Evolutionary conservation across 2,888 invertebrate genomes (phyloP).

Genomic region (Erebia palarica): DNA sequence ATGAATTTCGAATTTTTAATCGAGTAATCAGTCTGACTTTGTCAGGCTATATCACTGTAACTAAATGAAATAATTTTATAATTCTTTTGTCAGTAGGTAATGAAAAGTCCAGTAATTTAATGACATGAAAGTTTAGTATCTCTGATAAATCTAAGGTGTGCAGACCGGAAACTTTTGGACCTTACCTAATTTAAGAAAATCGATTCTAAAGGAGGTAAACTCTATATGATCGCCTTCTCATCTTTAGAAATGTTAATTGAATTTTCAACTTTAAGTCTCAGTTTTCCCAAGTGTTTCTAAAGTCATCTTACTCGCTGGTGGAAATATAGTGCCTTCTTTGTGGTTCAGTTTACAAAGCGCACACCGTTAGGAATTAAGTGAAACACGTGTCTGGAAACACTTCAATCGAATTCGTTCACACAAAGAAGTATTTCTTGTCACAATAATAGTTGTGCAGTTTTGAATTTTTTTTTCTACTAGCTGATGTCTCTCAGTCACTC

Average conservation of each 20-base stretch:
- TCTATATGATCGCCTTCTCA: too few relatives aligned
- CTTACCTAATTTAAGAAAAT: too few relatives aligned
- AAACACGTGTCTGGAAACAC: not conserved
- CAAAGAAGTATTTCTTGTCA: not conserved
- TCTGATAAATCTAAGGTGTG: too few relatives aligned
- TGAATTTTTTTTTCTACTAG: not conserved
- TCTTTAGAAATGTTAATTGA: not conserved
- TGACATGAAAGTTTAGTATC: too few relatives aligned
- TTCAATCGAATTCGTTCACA: constrained; percentile 10
- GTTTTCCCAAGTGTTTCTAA: not conserved
- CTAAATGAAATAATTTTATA: too few relatives aligned
- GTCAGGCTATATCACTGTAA: too few relatives aligned
- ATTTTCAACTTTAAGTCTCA: not conserved
- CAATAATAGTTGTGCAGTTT: not conserved
- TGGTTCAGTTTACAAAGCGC: constrained; percentile 1
- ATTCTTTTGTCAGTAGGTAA: too few relatives aligned
- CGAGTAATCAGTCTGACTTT: too few relatives aligned
- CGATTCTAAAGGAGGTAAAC: too few relatives aligned
- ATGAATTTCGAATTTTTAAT: too few relatives aligned
- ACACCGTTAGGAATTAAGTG: not conserved
- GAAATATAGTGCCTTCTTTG: not conserved
- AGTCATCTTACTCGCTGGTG: not conserved
- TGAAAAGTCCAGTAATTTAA: too few relatives aligned
- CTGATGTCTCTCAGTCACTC: not conserved
- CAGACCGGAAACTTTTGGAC: too few relatives aligned